These are phyloP conservation scores for Eurytoma adleriae DNA, from an alignment of 2,888 invertebrate species.

Conservation along the genomic window DNA sequence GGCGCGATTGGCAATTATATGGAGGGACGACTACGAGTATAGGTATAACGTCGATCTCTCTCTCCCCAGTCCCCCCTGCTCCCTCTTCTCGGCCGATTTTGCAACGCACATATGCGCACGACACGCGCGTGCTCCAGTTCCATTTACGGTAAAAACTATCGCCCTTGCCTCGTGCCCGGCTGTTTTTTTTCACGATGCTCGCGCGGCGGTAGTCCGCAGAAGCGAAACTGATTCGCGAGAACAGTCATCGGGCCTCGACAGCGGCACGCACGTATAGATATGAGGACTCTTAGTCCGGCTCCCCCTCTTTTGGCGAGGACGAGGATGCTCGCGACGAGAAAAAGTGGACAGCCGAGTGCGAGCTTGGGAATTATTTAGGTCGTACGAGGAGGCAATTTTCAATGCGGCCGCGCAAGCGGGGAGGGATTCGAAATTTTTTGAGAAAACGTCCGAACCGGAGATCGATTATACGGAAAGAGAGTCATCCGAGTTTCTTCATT, in stretches of 20 bases:
- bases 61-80: not conserved
- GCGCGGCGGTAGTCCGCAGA: constrained; percentile 16
- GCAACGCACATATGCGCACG: constrained; percentile 66
- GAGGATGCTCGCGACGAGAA: constrained; percentile 1
- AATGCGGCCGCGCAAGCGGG: not conserved
- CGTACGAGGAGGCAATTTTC: constrained; percentile 45
- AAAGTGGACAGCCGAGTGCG: constrained; percentile 15
- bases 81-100: constrained; percentile 60
- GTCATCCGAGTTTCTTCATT: constrained; percentile 34
- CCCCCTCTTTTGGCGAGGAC: constrained; percentile 1
- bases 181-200: not conserved
- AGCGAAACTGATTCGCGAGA: constrained; percentile 43
- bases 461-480: constrained; percentile 21
- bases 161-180: constrained; percentile 39
- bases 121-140: constrained; percentile 71
- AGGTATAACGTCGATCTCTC: constrained; percentile 59
- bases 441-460: not conserved
- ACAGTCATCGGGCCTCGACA: constrained; percentile 21
- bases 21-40: constrained; percentile 68
- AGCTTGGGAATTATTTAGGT: constrained; percentile 50
- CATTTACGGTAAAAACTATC: constrained; percentile 70
- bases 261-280: not conserved
- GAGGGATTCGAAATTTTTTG: not conserved
- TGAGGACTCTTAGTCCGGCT: constrained; percentile 18
- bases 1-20: constrained; percentile 60